Evolutionary conservation across 2,797 vertebrate species (phyloP).

Genomic region (Scolopax bukidnonensis): DNA sequence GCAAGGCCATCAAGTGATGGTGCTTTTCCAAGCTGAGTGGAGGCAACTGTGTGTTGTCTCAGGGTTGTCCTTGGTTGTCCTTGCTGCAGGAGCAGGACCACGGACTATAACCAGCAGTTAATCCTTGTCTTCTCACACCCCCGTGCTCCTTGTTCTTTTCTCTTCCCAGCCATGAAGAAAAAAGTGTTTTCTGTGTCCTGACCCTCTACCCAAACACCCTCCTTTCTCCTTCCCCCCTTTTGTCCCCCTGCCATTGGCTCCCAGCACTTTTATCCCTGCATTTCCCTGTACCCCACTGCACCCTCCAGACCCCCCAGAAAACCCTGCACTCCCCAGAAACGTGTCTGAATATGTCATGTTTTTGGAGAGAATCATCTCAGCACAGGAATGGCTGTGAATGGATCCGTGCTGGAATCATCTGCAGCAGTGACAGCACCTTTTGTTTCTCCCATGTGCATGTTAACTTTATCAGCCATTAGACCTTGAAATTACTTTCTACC

Average conservation of each 20-base stretch:
- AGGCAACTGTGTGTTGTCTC: accelerated
- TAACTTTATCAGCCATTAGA: constrained; percentile 31
- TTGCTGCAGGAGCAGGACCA: background rate
- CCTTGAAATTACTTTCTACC: constrained; percentile 63
- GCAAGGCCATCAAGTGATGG: background rate
- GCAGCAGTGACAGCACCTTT: constrained; percentile 22
- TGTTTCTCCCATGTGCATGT: background rate
- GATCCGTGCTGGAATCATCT: background rate
- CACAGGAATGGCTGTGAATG: background rate
- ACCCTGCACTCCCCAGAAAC: accelerated
- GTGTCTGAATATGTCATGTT: background rate
- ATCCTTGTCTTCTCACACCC: background rate
- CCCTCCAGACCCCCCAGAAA: background rate
- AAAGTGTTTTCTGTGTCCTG: background rate
- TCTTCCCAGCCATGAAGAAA: background rate
- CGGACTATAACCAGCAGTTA: background rate
- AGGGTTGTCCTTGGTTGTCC: background rate
- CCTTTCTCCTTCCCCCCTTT: background rate
- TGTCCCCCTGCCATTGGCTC: background rate
- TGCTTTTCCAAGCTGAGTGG: background rate
- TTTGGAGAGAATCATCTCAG: background rate
- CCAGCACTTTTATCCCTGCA: accelerated
- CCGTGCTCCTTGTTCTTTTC: background rate
- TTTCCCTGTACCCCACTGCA: background rate
- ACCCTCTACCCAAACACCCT: accelerated